A percentile compares a stretch with the other conserved stretches of the same genome.
Evolutionary conservation across 92 coral and sea anemone genomes (phyloP).

Genomic region (Phymanthus crucifer): DNA sequence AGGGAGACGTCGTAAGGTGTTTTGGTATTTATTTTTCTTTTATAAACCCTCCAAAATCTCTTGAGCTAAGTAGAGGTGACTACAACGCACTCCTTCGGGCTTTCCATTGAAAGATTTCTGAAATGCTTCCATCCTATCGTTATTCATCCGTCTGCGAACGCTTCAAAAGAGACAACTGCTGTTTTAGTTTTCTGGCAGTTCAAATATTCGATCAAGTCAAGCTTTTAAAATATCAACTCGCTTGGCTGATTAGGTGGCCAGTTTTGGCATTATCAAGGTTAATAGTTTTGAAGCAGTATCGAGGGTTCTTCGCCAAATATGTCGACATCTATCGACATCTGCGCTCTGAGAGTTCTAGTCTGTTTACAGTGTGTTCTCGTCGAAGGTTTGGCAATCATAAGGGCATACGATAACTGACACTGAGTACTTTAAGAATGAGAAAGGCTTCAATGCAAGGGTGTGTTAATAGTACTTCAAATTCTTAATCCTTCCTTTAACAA

Average conservation of each 20-base stretch:
- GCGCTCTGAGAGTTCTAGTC: conserved; percentile 28
- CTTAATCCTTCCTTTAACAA: conserved; percentile 23
- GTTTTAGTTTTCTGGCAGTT: conserved; percentile 22
- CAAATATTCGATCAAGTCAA: conserved; percentile 30
- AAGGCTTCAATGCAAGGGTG: conserved; percentile 36
- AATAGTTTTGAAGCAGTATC: conserved; percentile 31
- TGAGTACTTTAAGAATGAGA: conserved; percentile 34
- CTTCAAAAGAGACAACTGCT: not conserved
- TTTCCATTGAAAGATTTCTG: conserved; percentile 15
- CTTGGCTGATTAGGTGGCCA: conserved; percentile 17
- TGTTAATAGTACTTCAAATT: conserved; percentile 43
- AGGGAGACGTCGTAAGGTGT: not conserved
- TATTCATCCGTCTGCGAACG: not conserved
- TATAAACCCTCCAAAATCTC: conserved; percentile 25
- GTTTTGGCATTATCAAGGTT: conserved; percentile 21
- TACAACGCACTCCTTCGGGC: conserved; percentile 13
- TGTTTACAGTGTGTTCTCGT: conserved; percentile 44
- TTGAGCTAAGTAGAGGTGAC: conserved; percentile 19
- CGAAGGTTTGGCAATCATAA: conserved; percentile 24
- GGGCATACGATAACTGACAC: conserved; percentile 28
- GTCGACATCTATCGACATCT: conserved; percentile 37
- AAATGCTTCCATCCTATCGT: conserved; percentile 14
- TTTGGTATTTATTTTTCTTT: conserved; percentile 16
- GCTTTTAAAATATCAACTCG: conserved; percentile 10
- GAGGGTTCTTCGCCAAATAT: conserved; percentile 36